Evolutionary conservation across 2,113 vertebrate species (phyloP).

Genomic region (Dasyornis broadbenti): DNA sequence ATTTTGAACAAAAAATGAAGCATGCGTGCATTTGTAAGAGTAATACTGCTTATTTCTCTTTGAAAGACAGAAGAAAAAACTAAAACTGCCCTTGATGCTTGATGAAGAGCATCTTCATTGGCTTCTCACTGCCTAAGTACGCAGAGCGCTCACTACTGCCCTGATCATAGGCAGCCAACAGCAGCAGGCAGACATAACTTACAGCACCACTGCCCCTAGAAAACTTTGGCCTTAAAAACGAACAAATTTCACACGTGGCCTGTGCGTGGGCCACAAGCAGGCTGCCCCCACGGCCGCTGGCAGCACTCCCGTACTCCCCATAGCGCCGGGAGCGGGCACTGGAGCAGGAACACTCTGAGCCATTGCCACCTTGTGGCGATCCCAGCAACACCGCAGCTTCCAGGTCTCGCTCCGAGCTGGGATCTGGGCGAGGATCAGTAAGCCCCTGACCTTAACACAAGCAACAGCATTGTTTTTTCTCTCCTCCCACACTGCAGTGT

Average conservation of each 20-base stretch:
- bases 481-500: fast-evolving
- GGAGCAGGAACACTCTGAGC: not conserved
- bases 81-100: not conserved
- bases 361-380: not conserved
- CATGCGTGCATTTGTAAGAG: not conserved
- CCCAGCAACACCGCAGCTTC: not conserved
- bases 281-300: too few species aligned
- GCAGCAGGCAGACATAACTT: not conserved
- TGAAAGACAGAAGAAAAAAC: not conserved
- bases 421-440: fast-evolving
- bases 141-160: not conserved
- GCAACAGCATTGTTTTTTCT: not conserved
- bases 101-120: not conserved
- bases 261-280: fast-evolving
- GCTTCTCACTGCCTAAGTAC: not conserved
- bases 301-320: too few species aligned
- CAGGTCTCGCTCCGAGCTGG: fast-evolving
- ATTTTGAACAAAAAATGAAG: not conserved
- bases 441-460: not conserved
- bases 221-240: not conserved
- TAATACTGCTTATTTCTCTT: not conserved
- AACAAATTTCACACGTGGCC: fast-evolving
- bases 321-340: not conserved
- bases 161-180: fast-evolving
- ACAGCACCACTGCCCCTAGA: not conserved